Evolutionary conservation across 1,140 invertebrate species (phyloP), one percentile per base, ranked within the genome.

Genomic region (Antheraea mylitta): DNA sequence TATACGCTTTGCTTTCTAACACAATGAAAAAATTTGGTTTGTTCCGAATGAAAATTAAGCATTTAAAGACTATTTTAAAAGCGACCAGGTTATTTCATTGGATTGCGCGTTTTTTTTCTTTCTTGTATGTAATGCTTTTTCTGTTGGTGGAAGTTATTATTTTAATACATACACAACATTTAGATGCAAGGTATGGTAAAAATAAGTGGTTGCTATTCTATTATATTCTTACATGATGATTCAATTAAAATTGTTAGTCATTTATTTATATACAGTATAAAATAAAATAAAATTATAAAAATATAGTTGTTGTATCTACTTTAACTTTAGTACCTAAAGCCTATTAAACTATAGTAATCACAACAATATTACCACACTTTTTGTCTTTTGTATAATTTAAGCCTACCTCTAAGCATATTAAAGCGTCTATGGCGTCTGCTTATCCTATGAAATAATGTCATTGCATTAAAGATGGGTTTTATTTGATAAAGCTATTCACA

Each of bases 1-100:
- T 70, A 81, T 78, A 78, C 72, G 76, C 81, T 82, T 89, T 82
- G 75, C 70, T 77, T 76, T 73, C 69, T 61, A 61, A 22, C 59
- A 61, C 30, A 36, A 19, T 61, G 19, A 19, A 61, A 61, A 11
- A 61, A 22, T 10, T 18, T 30, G 59, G 59, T 61, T 59, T 59
- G n/a, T 59, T 0, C 11, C 8, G n/a, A 61, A 36, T 60, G 9
- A 10, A 60, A 19, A 19, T 59, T 11, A 7, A 59, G 16, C 18
- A 59, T 22, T 60, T 60, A 19, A 60, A 8, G 3, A 10, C 3
- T 22, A 60, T 10, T 60, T 60, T 4, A 8, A 36, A n/a, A 10
- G 36, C 30, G 22, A 30, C 30, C 19, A 37, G 30, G 37, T 37
- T 36, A 37, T 63, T 37, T 63, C 18, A 16, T 16, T 53, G 45